Conservation (phyloP, 2,113 vertebrate genomes). For the Tachycineta bicolor region DNA sequence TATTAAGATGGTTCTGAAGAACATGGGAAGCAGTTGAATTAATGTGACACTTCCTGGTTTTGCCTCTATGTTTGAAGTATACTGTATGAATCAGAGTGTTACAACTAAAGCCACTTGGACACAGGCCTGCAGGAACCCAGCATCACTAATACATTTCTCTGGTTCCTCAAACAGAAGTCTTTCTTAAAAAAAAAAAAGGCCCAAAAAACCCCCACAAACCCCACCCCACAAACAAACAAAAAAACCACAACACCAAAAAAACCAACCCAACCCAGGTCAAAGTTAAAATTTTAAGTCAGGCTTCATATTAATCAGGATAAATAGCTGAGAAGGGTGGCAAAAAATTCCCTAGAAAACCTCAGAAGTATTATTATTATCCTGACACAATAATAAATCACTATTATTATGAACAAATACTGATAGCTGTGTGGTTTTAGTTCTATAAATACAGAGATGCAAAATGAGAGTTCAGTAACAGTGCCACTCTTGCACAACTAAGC, state of each 20-base stretch:
- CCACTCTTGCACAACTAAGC: background rate
- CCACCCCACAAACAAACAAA: too few relatives aligned
- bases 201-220: too few relatives aligned
- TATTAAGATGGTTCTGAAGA: background rate
- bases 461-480: background rate
- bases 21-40: background rate
- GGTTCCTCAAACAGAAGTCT: background rate
- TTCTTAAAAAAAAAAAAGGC: background rate
- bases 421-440: background rate
- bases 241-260: too few relatives aligned
- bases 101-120: background rate
- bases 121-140: background rate
- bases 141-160: background rate
- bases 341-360: background rate
- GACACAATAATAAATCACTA: background rate
- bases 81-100: rapidly evolving
- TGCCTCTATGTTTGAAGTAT: background rate
- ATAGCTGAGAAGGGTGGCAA: background rate
- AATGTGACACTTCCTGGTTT: background rate
- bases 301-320: background rate
- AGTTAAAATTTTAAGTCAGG: background rate
- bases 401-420: background rate
- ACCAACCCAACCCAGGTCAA: background rate
- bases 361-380: background rate
- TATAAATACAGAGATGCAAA: background rate